These are phyloP conservation scores for Vireo altiloquus DNA, from an alignment of 2,113 vertebrate genomes.

Conservation along the genomic window DNA sequence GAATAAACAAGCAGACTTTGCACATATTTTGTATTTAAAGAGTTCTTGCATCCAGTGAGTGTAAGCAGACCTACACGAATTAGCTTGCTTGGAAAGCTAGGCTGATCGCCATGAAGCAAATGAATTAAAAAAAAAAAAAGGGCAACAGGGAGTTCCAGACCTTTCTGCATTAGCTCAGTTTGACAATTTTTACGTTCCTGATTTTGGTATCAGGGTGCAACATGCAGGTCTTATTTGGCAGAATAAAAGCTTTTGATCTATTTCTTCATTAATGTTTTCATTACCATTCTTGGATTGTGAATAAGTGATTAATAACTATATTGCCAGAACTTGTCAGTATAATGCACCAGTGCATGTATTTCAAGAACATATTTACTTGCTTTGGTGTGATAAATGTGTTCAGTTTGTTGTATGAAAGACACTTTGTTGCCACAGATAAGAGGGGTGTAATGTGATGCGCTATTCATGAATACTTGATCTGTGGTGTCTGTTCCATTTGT, in stretches of 20 bases:
- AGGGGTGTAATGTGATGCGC: neutral
- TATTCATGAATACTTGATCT: neutral
- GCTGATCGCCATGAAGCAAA: neutral
- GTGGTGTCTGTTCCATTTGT: neutral
- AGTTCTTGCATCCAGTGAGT: neutral
- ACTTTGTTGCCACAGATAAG: constrained; percentile 21
- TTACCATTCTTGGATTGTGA: neutral
- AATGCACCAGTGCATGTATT: neutral
- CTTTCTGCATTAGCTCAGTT: neutral
- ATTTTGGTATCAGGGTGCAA: constrained; percentile 32
- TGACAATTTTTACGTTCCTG: neutral
- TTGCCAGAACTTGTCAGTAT: neutral
- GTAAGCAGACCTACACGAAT: neutral
- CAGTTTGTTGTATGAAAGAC: neutral
- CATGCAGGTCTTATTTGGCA: neutral
- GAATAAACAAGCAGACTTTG: neutral
- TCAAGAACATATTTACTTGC: neutral
- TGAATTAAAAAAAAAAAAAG: neutral
- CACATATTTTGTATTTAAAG: neutral
- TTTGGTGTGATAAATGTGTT: neutral
- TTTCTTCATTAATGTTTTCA: constrained; percentile 4
- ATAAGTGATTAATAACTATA: constrained; percentile 17
- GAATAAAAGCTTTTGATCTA: constrained; percentile 37
- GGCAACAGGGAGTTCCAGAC: neutral
- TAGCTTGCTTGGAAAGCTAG: neutral